Base-by-base conservation (phyloP, 2,888 invertebrate genomes). In the Coelopa pilipes region DNA sequence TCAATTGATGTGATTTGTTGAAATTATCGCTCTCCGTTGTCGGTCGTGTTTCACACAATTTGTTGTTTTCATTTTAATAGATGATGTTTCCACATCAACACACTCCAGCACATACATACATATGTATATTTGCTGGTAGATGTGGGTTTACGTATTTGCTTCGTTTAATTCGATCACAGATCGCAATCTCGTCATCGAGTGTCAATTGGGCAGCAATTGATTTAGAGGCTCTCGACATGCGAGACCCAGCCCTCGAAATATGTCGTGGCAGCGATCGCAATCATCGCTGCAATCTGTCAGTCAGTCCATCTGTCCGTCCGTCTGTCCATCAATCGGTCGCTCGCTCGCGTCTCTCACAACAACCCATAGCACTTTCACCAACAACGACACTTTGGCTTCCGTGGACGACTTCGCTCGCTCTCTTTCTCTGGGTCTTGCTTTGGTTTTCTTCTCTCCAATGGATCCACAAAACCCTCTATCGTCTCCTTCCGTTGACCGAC, bases 1-100 rank as follows among this genome's bases (percentile, higher is more conserved):
- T 81, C 85, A 84, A 85, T 85, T 85, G 83, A 84, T 81, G 82
- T 80, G 82, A 84, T 78, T 77, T 73, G 57, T 45, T 34, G 24
- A 76, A 75, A 76, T 77, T 74, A 75, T 76, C 71, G 12, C 45
- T 15, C 34, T 68, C 50, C 13, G 49, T 50, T 13, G 19, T 47
- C 12, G 47, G 46, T 62, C 21, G n/a, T 65, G 46, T 46, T 10
- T 47, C n/a, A 45, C 46, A 24, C 47, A n/a, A 17, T 17, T 65
- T 17, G 19, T 47, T 46, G 17, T 19, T 34, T 34, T 34, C 34
- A 34, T 34, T 34, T 34, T 34, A 34, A 34, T 34, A 34, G 34
- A 34, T 34, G 34, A 34, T 34, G 34, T 34, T 34, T 34, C 34
- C 7, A 34, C 34, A 34, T 34, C 4, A 34, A 34, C 34, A n/a